phyloP scores from a whole-genome alignment of 2,797 vertebrate species.

The Smutsia temminckii region DNA sequence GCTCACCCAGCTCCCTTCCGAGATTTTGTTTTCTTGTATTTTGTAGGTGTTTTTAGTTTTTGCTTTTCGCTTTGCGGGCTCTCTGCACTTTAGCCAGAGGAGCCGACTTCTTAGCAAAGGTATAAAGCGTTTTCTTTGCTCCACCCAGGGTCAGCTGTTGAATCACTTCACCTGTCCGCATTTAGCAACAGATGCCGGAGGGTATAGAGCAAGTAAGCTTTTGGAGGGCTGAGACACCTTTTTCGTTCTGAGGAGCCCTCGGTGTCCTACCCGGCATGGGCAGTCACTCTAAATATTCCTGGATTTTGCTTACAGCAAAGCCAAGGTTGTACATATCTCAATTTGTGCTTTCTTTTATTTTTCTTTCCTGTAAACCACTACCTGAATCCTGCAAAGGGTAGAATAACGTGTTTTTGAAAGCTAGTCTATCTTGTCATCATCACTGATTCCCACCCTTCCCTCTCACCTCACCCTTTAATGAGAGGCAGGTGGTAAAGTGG shows the following conservation, averaged over 20 bases:
- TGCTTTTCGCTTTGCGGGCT: slow-evolving; percentile 30
- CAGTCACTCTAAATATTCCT: not conserved
- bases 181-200: slow-evolving; percentile 71
- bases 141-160: slow-evolving; percentile 71
- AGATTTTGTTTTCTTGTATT: not conserved
- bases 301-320: not conserved
- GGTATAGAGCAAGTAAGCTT: not conserved
- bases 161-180: slow-evolving; percentile 51
- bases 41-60: not conserved
- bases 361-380: not conserved
- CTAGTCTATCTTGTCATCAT: not conserved
- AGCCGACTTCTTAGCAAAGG: slow-evolving; percentile 8
- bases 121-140: slow-evolving; percentile 40
- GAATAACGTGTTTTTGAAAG: not conserved
- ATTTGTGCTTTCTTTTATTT: not conserved
- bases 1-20: not conserved
- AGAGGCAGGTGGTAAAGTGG: not conserved
- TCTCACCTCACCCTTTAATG: not conserved
- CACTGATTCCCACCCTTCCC: not conserved
- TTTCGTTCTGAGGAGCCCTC: not conserved
- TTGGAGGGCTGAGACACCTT: not conserved
- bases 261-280: not conserved
- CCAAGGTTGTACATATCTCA: not conserved
- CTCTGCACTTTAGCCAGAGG: not conserved
- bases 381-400: not conserved